Percentiles rank a stretch among this genome's conserved stretches.
phyloP scores from a whole-genome alignment of 2,888 invertebrate species.

The Athetis lepigone region DNA sequence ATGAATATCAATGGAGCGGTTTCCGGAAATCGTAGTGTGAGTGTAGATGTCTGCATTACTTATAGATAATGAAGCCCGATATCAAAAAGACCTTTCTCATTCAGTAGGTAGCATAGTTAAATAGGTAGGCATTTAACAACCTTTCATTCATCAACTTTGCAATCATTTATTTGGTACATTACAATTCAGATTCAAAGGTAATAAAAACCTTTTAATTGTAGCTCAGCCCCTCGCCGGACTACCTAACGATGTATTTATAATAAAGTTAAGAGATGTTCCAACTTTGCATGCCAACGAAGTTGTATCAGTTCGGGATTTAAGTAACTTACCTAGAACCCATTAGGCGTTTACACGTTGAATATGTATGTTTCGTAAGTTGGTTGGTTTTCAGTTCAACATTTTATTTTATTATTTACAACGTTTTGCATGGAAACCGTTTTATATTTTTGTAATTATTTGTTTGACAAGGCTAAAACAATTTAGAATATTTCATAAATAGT shows the following conservation, averaged over 20 bases:
- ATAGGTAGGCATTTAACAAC: slow-evolving; percentile 46
- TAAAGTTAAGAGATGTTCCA: slow-evolving; percentile 31
- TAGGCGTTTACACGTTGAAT: slow-evolving; percentile 29
- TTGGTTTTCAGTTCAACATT: slow-evolving; percentile 42
- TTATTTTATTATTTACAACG: slow-evolving; percentile 4
- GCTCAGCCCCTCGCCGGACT: slow-evolving; percentile 16
- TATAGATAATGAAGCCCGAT: not conserved
- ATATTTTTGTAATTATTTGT: no score
- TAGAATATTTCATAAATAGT: not conserved
- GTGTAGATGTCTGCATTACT: no score
- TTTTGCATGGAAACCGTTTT: slow-evolving; percentile 8
- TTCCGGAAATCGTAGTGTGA: no score
- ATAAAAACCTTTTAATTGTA: slow-evolving; percentile 39
- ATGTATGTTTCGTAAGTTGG: slow-evolving; percentile 26
- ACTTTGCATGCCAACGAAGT: slow-evolving; percentile 20
- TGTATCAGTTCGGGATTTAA: slow-evolving; percentile 30
- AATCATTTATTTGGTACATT: slow-evolving; percentile 43
- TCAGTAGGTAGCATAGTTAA: slow-evolving; percentile 19
- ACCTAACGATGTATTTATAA: slow-evolving; percentile 34
- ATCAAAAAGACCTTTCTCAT: slow-evolving; percentile 24
- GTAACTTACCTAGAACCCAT: slow-evolving; percentile 19
- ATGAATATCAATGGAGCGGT: no score
- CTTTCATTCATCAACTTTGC: slow-evolving; percentile 26
- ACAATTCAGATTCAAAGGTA: slow-evolving; percentile 39
- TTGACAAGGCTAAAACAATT: no score